Percentiles rank a stretch among this genome's conserved stretches.
phyloP scores from a whole-genome alignment of 2,888 invertebrate genomes.

The Cerastoderma edule region DNA sequence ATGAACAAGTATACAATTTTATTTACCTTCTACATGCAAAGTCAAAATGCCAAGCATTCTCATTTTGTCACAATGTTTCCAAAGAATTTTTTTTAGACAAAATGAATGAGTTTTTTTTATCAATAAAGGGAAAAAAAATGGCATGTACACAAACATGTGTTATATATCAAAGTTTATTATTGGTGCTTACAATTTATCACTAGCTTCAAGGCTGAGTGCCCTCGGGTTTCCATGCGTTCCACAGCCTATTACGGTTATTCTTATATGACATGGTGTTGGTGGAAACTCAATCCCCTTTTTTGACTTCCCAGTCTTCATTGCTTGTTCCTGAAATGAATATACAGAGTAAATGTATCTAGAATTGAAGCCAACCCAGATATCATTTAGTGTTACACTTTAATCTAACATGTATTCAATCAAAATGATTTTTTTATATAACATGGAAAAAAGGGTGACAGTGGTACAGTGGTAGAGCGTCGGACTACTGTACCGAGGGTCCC shows the following conservation, averaged over 20 bases:
- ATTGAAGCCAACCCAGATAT: no score
- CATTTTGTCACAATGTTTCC: neutral
- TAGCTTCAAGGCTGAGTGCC: neutral
- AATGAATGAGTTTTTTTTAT: neutral
- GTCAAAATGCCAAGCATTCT: neutral
- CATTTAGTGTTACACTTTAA: no score
- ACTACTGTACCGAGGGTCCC: no score
- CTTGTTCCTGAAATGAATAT: no score
- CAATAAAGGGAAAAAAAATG: neutral
- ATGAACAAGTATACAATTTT: neutral
- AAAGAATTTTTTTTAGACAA: neutral
- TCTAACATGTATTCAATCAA: no score
- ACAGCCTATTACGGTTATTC: neutral
- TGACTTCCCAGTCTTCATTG: no score
- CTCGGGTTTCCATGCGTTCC: neutral
- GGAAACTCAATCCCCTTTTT: no score
- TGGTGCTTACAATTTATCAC: slow-evolving; percentile 7
- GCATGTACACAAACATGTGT: neutral
- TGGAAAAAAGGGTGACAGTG: no score
- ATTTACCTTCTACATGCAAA: neutral
- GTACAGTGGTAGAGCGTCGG: no score
- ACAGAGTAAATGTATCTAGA: no score
- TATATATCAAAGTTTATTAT: neutral
- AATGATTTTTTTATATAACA: no score
- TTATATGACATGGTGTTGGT: no score